Percentiles rank a stretch among this genome's conserved stretches.
These are phyloP conservation scores for Bovichtus variegatus DNA, from an alignment of 2,797 vertebrate genomes.

Conservation along the genomic window DNA sequence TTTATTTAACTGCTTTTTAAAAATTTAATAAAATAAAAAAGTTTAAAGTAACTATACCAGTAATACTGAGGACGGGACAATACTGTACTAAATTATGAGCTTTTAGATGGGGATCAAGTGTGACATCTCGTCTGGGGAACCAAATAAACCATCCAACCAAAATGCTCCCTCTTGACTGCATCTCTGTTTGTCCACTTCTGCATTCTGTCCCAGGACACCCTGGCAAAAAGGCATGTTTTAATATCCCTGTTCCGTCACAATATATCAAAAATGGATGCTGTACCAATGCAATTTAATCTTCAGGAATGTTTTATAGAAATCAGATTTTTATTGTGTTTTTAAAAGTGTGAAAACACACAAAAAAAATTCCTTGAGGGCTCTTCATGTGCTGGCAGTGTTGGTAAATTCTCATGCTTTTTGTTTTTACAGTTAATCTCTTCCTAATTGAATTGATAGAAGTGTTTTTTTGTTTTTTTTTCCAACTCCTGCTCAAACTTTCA, in stretches of 20 bases:
- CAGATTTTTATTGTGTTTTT: not conserved
- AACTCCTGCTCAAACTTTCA: not conserved
- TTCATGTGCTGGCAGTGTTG: not conserved
- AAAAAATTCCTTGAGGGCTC: not conserved
- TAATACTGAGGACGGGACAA: not conserved
- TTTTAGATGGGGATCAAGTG: too few relatives aligned
- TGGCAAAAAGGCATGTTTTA: too few relatives aligned
- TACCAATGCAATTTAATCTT: too few relatives aligned
- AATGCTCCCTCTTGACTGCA: too few relatives aligned
- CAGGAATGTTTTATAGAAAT: not conserved
- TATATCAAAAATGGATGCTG: too few relatives aligned
- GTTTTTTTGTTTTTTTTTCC: too few relatives aligned
- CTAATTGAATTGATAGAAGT: accelerated
- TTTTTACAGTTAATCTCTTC: not conserved
- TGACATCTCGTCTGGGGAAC: too few relatives aligned
- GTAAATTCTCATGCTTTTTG: not conserved
- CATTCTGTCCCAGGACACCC: too few relatives aligned
- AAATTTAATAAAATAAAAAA: too few relatives aligned
- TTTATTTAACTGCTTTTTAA: not conserved
- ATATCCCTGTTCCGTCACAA: not conserved
- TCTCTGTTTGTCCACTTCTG: too few relatives aligned
- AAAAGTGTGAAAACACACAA: not conserved
- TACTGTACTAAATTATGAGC: not conserved
- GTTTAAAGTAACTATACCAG: not conserved
- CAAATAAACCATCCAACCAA: too few relatives aligned